Evolutionary conservation across 2,113 vertebrate species (phyloP), one percentile per base, ranked within the genome.

Genomic region (Centropristis striata): DNA sequence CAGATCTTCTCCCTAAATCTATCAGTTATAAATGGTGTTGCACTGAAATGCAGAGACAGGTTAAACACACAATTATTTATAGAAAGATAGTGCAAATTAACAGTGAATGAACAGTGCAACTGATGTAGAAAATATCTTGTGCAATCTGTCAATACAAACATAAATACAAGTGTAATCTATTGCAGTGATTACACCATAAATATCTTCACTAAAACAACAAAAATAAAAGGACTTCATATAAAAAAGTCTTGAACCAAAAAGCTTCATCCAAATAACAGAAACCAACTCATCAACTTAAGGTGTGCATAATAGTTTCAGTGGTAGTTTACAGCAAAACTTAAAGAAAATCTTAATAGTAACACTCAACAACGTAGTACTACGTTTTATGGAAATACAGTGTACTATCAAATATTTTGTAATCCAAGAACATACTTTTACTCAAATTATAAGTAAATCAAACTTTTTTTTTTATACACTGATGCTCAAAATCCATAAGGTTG

Each of bases 171-270:
- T 74, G 78, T 44, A 8, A 61, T 47, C 58, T 46, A 11, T 23
- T 71, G 21, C 60, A 49, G 16, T 47, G 9, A 72, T 64, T n/a
- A 50, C 83, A 87, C 66, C 85, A 88, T 86, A 81, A 89, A 85
- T 46, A 65, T 16, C 44, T 51, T 71, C 32, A 37, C 0, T 25
- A 61, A 76, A 51, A 37, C 39, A 63, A 71, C 4, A 66, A 66
- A 78, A 77, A 74, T 5, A 58, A 75, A 66, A 50, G 25, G 10
- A 11, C 16, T 77, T 32, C 1, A 51, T 16, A 4, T 23, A 36
- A 10, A 59, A 49, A 59, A 49, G 32, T 53, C 1, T 6, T 23
- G 75, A 85, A 80, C 27, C 36, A 55, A 63, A 46, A 54, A 44
- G 21, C 21, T 44, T 53, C 10, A 20, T 8, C 71, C 27, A 27